Conservation (phyloP, 2,797 vertebrate species). For the Sebastes matsubarae region DNA sequence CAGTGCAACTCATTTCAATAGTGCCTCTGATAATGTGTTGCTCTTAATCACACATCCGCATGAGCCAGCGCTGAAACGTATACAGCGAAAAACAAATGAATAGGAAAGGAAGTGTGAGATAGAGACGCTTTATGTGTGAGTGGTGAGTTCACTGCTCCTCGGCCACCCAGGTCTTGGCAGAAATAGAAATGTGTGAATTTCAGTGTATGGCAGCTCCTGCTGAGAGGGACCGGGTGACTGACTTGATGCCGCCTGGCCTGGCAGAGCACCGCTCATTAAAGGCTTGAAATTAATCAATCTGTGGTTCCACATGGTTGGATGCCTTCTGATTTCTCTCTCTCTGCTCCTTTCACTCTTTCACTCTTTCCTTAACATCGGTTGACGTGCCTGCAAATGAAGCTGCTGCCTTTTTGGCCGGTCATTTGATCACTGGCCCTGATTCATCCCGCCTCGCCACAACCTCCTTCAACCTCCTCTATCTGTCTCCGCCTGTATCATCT, state of each 20-base stretch:
- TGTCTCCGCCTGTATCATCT: constrained; percentile 17
- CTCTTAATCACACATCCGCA: constrained; percentile 56
- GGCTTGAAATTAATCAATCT: constrained; percentile 75
- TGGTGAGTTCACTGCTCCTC: constrained; percentile 23
- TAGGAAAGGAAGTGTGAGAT: constrained; percentile 9
- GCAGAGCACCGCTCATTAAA: constrained; percentile 68
- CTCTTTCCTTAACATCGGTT: constrained; percentile 37
- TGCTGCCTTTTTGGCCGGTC: constrained; percentile 26
- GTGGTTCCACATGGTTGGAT: constrained; percentile 58
- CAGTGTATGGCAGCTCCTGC: constrained; percentile 58
- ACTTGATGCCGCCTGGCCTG: constrained; percentile 60
- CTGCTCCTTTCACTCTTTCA: not conserved
- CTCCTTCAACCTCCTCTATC: constrained; percentile 13
- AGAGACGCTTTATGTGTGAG: not conserved
- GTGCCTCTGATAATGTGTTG: constrained; percentile 62
- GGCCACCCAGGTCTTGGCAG: constrained; percentile 41
- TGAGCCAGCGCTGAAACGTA: constrained; percentile 20
- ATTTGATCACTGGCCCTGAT: constrained; percentile 53
- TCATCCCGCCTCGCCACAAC: constrained; percentile 29
- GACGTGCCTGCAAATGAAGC: constrained; percentile 55
- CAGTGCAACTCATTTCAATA: constrained; percentile 49
- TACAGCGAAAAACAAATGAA: constrained; percentile 36
- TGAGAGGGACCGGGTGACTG: constrained; percentile 55
- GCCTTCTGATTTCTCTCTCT: constrained; percentile 36
- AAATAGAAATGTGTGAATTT: constrained; percentile 45